A percentile compares a stretch with the other conserved stretches of the same genome.
Evolutionary conservation across 2,888 invertebrate genomes (phyloP).

Genomic region (Megamerina dolium): DNA sequence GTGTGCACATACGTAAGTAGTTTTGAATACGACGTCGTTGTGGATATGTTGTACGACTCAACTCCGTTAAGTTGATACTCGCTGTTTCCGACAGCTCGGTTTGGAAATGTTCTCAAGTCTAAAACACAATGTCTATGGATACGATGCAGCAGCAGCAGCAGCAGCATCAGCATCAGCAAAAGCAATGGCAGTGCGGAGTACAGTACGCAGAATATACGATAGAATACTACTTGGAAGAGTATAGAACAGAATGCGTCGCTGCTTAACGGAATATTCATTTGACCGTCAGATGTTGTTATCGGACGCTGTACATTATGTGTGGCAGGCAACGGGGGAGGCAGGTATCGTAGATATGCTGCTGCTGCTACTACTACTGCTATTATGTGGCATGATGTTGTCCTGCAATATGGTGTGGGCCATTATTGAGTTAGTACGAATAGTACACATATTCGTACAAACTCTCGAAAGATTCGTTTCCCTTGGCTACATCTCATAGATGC

Average conservation of each 20-base stretch:
- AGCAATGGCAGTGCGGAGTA: no score
- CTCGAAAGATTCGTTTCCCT: conserved; percentile 9
- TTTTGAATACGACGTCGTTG: conserved; percentile 23
- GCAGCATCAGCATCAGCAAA: no score
- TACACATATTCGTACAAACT: conserved; percentile 5
- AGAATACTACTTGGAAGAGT: no score
- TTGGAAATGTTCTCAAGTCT: conserved; percentile 34
- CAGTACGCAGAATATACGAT: no score
- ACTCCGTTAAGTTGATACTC: conserved; percentile 31
- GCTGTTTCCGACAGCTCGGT: conserved; percentile 38
- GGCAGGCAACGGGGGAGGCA: neutral
- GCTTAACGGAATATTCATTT: conserved; percentile 33
- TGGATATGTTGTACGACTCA: conserved; percentile 23
- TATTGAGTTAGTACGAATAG: conserved; percentile 11
- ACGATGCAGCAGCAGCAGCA: no score
- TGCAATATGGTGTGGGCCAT: conserved; percentile 1
- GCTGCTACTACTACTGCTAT: no score
- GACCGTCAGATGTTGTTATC: conserved; percentile 29
- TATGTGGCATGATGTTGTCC: neutral
- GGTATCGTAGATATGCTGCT: neutral
- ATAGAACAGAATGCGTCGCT: conserved; percentile 15
- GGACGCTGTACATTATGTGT: conserved; percentile 15
- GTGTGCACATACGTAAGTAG: conserved; percentile 19
- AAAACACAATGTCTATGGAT: conserved; percentile 20
- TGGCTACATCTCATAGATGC: conserved; percentile 5